A percentile compares a stretch with the other conserved stretches of the same genome.
phyloP scores from a whole-genome alignment of 1,140 invertebrate species.

The Myzus persicae region DNA sequence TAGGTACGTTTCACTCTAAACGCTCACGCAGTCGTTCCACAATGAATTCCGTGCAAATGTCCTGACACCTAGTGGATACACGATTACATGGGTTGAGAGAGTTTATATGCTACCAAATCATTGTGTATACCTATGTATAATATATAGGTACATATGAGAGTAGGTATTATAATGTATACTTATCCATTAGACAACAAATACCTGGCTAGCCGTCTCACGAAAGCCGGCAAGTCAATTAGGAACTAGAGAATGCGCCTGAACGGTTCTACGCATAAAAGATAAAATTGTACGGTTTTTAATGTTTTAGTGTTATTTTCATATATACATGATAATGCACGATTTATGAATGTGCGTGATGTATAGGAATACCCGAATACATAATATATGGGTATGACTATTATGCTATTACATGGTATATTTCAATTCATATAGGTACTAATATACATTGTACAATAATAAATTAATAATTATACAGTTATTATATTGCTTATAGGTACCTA shows the following conservation, averaged over 20 bases:
- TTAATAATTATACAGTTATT: conserved; percentile 15
- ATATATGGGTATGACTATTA: background rate
- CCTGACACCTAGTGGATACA: conserved; percentile 32
- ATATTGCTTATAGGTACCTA: background rate
- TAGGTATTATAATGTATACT: background rate
- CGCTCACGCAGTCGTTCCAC: conserved; percentile 27
- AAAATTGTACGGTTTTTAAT: background rate
- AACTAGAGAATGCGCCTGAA: background rate
- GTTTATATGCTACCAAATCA: background rate
- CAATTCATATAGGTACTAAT: background rate
- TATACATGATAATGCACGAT: background rate
- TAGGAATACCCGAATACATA: background rate
- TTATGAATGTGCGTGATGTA: background rate
- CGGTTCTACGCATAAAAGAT: background rate
- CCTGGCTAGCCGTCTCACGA: background rate
- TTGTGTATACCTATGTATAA: background rate
- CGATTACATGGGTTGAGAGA: conserved; percentile 1
- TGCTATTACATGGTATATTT: background rate
- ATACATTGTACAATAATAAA: background rate
- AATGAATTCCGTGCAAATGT: conserved; percentile 21
- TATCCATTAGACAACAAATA: background rate
- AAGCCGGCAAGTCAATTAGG: conserved; percentile 5
- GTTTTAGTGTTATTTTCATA: background rate
- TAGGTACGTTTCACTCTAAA: conserved; percentile 24
- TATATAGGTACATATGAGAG: background rate